Base-by-base conservation (phyloP, 2,888 invertebrate genomes). In the Pheosia gnoma region DNA sequence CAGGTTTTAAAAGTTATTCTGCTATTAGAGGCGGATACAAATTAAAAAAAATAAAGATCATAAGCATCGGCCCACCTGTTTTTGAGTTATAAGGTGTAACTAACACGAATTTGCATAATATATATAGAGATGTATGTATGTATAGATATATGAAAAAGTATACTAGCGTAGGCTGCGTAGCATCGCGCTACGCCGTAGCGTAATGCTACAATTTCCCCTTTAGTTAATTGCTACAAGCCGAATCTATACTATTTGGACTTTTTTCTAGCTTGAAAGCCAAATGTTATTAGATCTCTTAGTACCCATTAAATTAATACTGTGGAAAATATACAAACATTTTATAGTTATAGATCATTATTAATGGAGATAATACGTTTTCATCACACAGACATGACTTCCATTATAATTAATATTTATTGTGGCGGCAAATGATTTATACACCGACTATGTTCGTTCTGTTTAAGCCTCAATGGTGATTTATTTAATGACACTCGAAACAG, bases 371-470 rank as follows among this genome's bases (percentile, higher is more conserved):
- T 53, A 53, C 53, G 37, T 37, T 9, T 37, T 8, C 53, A 53
- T 53, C 53, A 53, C 53, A 53, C 36, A 38, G 37, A 39, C 39
- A 38, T 39, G 38, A 37, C 39, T n/a, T 55, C 55, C 55, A 55
- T 55, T 55, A 39, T 39, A 55, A 55, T 55, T 55, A 55, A 55
- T 55, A 39, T 55, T 55, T 55, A 55, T 55, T 5, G 37, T 38
- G 54, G 54, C 37, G 37, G n/a, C 11, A 39, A 39, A 55, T 55
- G 55, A 55, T 55, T 55, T 55, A 55, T 55, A 39, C 39, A 39
- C 38, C 9, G 55, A 39, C 39, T 13, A 39, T 5, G 55, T 55
- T 39, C 55, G 13, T 10, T 55, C 7, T 55, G 39, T 55, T 38
- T n/a, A 13, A 55, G 55, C 55, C 39, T 13, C 39, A 55, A 55